A percentile compares a stretch with the other conserved stretches of the same genome.
Evolutionary conservation across 2,888 invertebrate genomes (phyloP).

Genomic region (Standfussiana lucernea): DNA sequence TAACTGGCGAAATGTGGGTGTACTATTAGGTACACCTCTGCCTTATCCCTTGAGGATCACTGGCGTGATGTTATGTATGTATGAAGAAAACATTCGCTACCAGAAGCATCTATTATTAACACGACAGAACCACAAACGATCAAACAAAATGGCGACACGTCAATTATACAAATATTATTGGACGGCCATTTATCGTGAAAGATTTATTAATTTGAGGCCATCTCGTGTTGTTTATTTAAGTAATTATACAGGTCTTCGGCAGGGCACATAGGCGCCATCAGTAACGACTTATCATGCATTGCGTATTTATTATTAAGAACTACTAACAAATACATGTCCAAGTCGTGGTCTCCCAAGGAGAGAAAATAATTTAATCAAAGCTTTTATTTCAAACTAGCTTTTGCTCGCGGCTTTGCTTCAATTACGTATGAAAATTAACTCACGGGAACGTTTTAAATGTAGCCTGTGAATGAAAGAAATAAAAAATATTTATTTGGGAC

Average conservation of each 20-base stretch:
- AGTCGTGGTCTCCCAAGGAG: background rate
- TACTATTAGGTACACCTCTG: no score
- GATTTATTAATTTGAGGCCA: conserved; percentile 67
- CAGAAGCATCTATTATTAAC: conserved; percentile 32
- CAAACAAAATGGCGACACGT: conserved; percentile 59
- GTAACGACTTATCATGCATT: conserved; percentile 26
- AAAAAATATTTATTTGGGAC: no score
- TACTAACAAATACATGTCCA: background rate
- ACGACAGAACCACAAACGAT: conserved; percentile 43
- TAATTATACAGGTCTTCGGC: conserved; percentile 51
- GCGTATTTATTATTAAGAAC: conserved; percentile 17
- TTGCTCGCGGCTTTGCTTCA: no score
- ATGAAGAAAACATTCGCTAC: background rate
- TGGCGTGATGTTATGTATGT: no score
- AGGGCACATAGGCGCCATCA: conserved; percentile 58
- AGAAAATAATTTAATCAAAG: background rate
- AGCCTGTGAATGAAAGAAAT: no score
- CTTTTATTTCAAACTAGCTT: background rate
- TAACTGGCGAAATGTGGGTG: no score
- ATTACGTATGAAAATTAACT: no score
- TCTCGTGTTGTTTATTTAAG: conserved; percentile 52
- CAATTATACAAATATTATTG: conserved; percentile 60
- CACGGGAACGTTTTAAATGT: no score
- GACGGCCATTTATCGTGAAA: conserved; percentile 49
- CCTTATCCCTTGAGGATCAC: no score